Evolutionary conservation across 64 coral and sea anemone genomes (phyloP).

Genomic region (Acropora yongei): DNA sequence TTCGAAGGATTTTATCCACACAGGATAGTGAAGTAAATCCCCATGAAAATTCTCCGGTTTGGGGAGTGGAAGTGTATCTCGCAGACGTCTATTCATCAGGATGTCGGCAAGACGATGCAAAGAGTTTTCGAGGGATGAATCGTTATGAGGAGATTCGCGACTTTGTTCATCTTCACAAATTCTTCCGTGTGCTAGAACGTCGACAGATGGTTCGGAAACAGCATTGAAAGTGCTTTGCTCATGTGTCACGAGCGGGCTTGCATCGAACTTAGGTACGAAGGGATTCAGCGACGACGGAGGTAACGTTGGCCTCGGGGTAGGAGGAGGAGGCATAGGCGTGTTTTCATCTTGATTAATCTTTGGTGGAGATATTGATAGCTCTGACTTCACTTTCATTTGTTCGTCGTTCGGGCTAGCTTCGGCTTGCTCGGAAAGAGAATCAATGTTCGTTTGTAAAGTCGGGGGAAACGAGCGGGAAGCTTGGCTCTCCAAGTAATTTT

Average conservation of each 20-base stretch:
- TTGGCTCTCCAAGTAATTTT: conserved; percentile 11
- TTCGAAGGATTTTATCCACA: conserved; percentile 31
- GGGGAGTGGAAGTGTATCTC: conserved; percentile 33
- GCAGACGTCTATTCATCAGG: conserved; percentile 1
- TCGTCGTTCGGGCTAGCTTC: neutral
- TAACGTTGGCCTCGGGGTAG: neutral
- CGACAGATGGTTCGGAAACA: too few relatives aligned
- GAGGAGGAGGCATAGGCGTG: too few relatives aligned
- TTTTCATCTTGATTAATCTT: neutral
- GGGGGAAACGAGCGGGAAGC: neutral
- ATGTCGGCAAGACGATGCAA: conserved; percentile 33
- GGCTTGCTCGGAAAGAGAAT: neutral
- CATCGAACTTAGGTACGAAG: neutral
- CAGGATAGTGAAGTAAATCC: neutral
- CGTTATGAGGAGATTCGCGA: neutral
- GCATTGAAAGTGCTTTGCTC: too few relatives aligned
- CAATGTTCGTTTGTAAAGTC: neutral
- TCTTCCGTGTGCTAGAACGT: too few relatives aligned
- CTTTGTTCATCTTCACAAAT: too few relatives aligned
- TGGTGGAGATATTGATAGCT: too few relatives aligned
- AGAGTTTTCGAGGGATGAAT: neutral
- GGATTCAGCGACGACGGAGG: neutral
- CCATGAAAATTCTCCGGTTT: conserved; percentile 33
- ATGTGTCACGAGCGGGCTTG: neutral
- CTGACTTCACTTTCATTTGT: neutral